phyloP scores from a whole-genome alignment of 2,113 vertebrate species.

The Australoheros scitulus region DNA sequence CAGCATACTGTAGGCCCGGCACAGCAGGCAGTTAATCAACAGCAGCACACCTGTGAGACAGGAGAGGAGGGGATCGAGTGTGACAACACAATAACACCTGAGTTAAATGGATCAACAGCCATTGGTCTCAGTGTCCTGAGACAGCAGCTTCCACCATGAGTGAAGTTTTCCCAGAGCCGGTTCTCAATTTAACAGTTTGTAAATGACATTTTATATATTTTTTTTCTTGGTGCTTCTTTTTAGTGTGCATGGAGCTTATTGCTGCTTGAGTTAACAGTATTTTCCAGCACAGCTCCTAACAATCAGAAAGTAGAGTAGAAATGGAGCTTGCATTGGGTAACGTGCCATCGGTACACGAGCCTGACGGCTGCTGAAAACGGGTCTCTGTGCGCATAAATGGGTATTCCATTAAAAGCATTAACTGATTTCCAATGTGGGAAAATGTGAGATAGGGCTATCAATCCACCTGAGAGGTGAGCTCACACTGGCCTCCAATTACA shows the following conservation, averaged over 20 bases:
- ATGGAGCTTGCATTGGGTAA: neutral
- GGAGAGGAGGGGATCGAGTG: conserved; percentile 38
- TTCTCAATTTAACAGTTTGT: neutral
- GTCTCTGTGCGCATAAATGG: neutral
- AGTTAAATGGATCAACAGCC: conserved; percentile 52
- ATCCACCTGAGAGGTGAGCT: no score
- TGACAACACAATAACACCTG: conserved; percentile 62
- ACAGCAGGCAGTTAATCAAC: conserved; percentile 80
- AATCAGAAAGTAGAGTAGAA: no score
- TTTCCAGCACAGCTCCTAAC: neutral
- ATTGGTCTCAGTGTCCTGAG: neutral
- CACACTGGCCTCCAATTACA: neutral
- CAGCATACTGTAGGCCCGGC: conserved; percentile 81
- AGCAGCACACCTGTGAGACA: conserved; percentile 80
- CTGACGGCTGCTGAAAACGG: no score
- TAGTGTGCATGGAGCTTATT: neutral
- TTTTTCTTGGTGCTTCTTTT: neutral
- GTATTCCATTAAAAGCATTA: no score
- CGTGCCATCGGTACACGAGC: neutral
- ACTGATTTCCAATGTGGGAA: no score
- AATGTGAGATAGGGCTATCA: no score
- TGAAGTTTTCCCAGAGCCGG: neutral
- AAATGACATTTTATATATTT: neutral
- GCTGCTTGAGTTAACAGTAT: neutral
- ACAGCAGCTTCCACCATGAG: neutral